Evolutionary conservation across 2,888 invertebrate species (phyloP).

Genomic region (Adela reaumurella): DNA sequence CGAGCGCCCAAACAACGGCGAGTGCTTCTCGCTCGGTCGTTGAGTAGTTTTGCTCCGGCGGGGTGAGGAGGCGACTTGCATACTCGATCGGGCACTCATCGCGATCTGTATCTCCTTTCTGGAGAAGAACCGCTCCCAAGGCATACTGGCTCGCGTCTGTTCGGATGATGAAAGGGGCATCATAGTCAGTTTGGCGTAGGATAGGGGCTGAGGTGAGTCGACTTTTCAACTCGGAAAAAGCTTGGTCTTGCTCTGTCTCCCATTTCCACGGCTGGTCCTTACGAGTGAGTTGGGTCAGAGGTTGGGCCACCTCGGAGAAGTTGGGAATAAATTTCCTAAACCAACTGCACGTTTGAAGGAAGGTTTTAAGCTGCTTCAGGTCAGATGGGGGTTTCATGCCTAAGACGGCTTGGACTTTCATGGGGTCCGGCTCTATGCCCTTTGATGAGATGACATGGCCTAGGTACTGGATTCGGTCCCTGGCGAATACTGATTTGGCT

Average conservation of each 20-base stretch:
- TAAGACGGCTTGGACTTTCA: constrained; percentile 4
- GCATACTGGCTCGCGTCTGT: constrained; percentile 20
- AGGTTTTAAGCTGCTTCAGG: constrained; percentile 8
- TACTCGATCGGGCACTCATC: constrained; percentile 16
- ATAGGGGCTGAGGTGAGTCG: constrained; percentile 13
- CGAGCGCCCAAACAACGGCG: constrained; percentile 22
- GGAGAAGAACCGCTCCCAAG: constrained; percentile 15
- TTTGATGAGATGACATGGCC: constrained; percentile 5
- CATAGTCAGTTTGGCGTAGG: constrained; percentile 13
- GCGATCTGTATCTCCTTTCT: constrained; percentile 16
- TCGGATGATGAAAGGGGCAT: constrained; percentile 13
- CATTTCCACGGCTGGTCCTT: constrained; percentile 12
- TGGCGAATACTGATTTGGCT: constrained; percentile 5
- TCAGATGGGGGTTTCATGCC: constrained; percentile 3
- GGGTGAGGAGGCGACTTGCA: constrained; percentile 4
- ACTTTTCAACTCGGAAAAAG: constrained; percentile 11
- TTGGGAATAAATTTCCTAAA: constrained; percentile 17
- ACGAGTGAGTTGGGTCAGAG: constrained; percentile 12
- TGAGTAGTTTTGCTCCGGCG: constrained; percentile 18
- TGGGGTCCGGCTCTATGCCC: constrained; percentile 2
- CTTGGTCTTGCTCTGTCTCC: constrained; percentile 5
- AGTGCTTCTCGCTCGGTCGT: constrained; percentile 23
- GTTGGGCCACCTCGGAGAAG: constrained; percentile 12
- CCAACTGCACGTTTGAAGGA: constrained; percentile 18
- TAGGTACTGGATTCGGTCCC: constrained; percentile 3